A percentile compares a stretch with the other conserved stretches of the same genome.
phyloP scores from a whole-genome alignment of 1,140 invertebrate genomes.

The Apis laboriosa region DNA sequence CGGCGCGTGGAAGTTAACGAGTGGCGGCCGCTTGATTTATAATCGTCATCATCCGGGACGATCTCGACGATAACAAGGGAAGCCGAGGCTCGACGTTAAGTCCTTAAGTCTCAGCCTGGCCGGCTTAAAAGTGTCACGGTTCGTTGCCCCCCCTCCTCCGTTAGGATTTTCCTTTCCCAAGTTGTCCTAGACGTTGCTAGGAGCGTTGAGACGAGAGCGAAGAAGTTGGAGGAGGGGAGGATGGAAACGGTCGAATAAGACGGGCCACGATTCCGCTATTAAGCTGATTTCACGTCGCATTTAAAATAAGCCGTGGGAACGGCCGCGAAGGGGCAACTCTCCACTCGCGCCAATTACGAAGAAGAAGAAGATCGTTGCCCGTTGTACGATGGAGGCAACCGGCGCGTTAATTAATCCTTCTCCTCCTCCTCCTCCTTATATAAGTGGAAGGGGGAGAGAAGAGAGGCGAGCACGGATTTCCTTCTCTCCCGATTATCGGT shows the following conservation, averaged over 20 bases:
- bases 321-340: conserved; percentile 46
- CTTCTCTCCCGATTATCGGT: conserved; percentile 55
- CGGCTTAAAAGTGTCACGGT: conserved; percentile 75
- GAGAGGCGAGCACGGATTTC: conserved; percentile 36
- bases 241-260: conserved; percentile 10
- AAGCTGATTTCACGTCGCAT: conserved; percentile 73
- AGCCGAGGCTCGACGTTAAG: conserved; percentile 68
- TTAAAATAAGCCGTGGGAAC: conserved; percentile 71
- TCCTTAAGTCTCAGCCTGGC: conserved; percentile 75
- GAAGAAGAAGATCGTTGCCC: conserved; percentile 48
- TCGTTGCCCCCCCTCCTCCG: conserved; percentile 58
- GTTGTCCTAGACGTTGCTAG: neutral
- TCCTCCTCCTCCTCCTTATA: conserved; percentile 27
- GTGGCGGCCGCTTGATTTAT: conserved; percentile 41
- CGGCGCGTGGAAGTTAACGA: conserved; percentile 30
- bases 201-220: conserved; percentile 1
- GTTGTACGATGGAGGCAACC: neutral
- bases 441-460: conserved; percentile 9
- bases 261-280: conserved; percentile 58
- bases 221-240: too few species aligned
- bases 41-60: conserved; percentile 46
- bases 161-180: conserved; percentile 23
- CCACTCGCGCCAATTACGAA: conserved; percentile 52
- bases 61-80: conserved; percentile 54
- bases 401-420: conserved; percentile 59